Percentiles rank a stretch among this genome's conserved stretches.
phyloP scores from a whole-genome alignment of 2,888 invertebrate genomes.

The Salticus scenicus region DNA sequence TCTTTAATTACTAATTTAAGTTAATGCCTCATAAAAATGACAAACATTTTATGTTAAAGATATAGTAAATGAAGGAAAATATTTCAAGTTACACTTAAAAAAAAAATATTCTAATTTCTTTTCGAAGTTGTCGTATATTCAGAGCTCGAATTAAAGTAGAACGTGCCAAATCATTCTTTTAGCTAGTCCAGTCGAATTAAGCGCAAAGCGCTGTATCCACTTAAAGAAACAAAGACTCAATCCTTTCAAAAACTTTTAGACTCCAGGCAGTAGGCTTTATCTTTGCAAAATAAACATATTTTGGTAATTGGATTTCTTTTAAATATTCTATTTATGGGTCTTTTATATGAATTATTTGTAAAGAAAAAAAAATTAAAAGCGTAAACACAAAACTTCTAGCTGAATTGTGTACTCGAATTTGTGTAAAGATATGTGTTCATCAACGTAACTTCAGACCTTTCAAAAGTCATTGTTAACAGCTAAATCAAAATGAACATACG shows the following conservation, averaged over 20 bases:
- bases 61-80: not conserved
- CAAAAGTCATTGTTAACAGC: no score
- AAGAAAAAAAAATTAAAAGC: not conserved
- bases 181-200: constrained; percentile 15
- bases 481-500: no score
- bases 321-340: not conserved
- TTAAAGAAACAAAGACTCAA: constrained; percentile 31
- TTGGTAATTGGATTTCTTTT: constrained; percentile 27
- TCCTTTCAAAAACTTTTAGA: constrained; percentile 17
- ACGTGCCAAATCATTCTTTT: constrained; percentile 50
- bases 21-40: no score
- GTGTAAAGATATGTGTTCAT: no score
- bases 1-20: no score
- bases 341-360: constrained; percentile 3
- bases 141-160: constrained; percentile 9
- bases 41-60: not conserved
- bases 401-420: no score
- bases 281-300: constrained; percentile 33
- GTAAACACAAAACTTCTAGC: not conserved
- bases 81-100: not conserved
- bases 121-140: not conserved
- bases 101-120: not conserved
- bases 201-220: constrained; percentile 8
- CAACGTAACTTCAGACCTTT: no score
- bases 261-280: not conserved